Evolutionary conservation across 2,797 vertebrate species (phyloP).

Genomic region (Pachyuromys duprasi): DNA sequence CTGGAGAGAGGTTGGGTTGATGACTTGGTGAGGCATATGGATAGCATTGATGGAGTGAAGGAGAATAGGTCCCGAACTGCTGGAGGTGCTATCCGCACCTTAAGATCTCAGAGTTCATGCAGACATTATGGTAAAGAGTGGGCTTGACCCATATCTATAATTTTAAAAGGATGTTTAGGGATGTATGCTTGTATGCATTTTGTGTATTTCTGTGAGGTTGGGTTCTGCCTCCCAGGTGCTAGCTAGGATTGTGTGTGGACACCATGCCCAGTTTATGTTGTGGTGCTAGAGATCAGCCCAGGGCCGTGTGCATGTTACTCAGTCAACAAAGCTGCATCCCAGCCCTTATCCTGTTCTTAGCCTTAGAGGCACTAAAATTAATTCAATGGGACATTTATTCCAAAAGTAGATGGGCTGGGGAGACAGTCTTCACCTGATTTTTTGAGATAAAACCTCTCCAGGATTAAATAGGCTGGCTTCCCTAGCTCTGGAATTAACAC

Average conservation of each 20-base stretch:
- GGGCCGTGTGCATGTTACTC: not conserved
- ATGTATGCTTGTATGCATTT: not conserved
- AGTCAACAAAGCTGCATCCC: not conserved
- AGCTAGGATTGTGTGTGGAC: not conserved
- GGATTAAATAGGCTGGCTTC: not conserved
- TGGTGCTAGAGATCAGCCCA: not conserved
- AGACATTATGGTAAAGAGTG: not conserved
- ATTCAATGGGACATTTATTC: not conserved
- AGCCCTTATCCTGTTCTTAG: not conserved
- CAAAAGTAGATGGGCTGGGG: not conserved
- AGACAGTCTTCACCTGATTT: not conserved
- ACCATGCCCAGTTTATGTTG: not conserved
- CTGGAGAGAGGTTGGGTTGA: not conserved
- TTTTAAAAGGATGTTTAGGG: not conserved
- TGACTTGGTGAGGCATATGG: not conserved
- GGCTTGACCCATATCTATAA: not conserved
- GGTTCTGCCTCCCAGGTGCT: not conserved
- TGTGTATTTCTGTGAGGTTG: not conserved
- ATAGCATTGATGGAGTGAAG: not conserved
- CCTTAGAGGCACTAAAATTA: not conserved
- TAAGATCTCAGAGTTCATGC: not conserved
- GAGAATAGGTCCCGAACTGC: not conserved
- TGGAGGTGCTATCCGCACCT: not conserved
- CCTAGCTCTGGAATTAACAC: not conserved
- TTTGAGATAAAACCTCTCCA: not conserved